These are phyloP conservation scores for Alentia gelatinosa DNA, from an alignment of 2,888 invertebrate species.

Conservation along the genomic window DNA sequence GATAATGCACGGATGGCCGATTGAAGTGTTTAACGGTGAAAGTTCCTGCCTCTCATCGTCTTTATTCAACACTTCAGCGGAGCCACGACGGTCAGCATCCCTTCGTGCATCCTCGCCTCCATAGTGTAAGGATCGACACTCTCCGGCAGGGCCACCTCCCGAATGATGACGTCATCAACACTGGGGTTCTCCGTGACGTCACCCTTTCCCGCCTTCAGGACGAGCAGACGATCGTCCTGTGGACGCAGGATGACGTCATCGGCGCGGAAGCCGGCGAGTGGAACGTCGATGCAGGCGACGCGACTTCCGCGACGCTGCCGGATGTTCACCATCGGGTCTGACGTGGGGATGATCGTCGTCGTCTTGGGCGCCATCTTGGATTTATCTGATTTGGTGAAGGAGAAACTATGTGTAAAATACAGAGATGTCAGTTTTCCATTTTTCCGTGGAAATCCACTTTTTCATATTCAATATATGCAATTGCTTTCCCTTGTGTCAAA, in stretches of 20 bases:
- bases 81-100: constrained; percentile 77
- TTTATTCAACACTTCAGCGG: constrained; percentile 69
- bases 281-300: constrained; percentile 17
- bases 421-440: no score
- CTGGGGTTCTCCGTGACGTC: not conserved
- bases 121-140: constrained; percentile 77
- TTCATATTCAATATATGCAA: no score
- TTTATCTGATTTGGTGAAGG: not conserved
- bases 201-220: constrained; percentile 10
- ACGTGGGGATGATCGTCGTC: not conserved
- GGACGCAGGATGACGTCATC: constrained; percentile 59
- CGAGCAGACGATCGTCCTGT: constrained; percentile 39
- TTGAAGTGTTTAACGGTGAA: no score
- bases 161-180: constrained; percentile 14
- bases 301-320: not conserved
- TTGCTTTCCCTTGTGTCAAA: no score
- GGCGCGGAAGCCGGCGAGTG: constrained; percentile 29
- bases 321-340: not conserved
- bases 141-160: constrained; percentile 74
- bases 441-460: no score
- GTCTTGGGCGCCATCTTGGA: constrained; percentile 34
- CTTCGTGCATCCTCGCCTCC: constrained; percentile 76
- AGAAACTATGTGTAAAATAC: not conserved
- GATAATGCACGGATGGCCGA: no score
- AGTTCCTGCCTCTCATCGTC: no score